Percentiles rank a stretch among this genome's conserved stretches.
Conservation (phyloP, 2,888 invertebrate genomes). For the Molanna angustata region DNA sequence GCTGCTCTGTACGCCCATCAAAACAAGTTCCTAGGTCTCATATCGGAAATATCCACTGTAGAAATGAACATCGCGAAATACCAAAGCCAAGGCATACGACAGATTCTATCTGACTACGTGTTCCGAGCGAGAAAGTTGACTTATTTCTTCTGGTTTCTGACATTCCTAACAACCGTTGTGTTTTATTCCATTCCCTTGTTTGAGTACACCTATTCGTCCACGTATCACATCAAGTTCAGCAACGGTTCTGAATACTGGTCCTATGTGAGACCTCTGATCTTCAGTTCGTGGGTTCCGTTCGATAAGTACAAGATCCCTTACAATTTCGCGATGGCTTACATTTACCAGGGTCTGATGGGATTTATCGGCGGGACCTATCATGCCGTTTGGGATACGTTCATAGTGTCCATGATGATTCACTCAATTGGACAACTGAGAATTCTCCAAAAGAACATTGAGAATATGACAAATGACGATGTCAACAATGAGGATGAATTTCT, state of each 20-base stretch:
- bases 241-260: conserved; percentile 28
- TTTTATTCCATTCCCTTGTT: conserved; percentile 24
- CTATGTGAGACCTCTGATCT: conserved; percentile 27
- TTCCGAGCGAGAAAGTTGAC: conserved; percentile 16
- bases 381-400: conserved; percentile 46
- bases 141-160: conserved; percentile 27
- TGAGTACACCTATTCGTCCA: conserved; percentile 24
- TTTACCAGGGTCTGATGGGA: conserved; percentile 41
- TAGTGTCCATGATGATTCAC: conserved; percentile 47
- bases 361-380: conserved; percentile 48
- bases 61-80: conserved; percentile 18
- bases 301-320: conserved; percentile 24
- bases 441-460: too few species aligned
- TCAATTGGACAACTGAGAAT: conserved; percentile 46
- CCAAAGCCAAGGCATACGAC: conserved; percentile 11
- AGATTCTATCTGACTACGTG: conserved; percentile 15
- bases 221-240: conserved; percentile 16
- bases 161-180: conserved; percentile 14
- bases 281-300: conserved; percentile 32
- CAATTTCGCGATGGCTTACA: conserved; percentile 25
- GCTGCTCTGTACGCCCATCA: conserved; percentile 19
- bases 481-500: too few species aligned
- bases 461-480: too few species aligned
- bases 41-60: conserved; percentile 15
- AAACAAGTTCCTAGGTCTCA: conserved; percentile 15